phyloP scores from a whole-genome alignment of 2,797 vertebrate species.

The Danio albolineatus region DNA sequence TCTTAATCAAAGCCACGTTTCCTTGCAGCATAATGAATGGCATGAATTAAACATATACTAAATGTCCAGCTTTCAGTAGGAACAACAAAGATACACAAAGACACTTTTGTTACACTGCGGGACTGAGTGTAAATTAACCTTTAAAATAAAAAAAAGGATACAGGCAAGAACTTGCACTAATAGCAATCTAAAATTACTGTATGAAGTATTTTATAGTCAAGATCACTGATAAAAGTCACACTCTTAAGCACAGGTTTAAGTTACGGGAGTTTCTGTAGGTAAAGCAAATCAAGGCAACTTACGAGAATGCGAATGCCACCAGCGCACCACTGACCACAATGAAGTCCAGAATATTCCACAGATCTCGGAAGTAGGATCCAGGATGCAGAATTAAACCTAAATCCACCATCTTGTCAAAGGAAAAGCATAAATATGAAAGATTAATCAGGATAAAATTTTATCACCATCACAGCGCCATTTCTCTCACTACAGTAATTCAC shows the following conservation, averaged over 20 bases:
- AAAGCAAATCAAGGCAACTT: constrained; percentile 76
- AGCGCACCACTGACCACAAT: constrained; percentile 98
- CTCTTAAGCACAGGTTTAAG: background rate
- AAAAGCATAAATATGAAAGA: background rate
- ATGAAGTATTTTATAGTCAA: too few species aligned
- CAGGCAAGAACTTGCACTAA: background rate
- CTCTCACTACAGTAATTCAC: background rate
- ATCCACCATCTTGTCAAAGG: constrained; percentile 89
- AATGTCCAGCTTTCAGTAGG: constrained; percentile 20
- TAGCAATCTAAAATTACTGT: background rate
- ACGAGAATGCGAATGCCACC: constrained; percentile 98
- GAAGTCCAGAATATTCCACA: constrained; percentile 99
- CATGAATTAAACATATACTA: constrained; percentile 34
- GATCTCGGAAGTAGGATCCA: constrained; percentile 94
- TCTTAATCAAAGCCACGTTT: constrained; percentile 21
- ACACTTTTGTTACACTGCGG: constrained; percentile 10
- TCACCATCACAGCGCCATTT: background rate
- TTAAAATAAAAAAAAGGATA: background rate
- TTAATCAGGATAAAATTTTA: background rate
- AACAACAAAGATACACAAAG: constrained; percentile 22
- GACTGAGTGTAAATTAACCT: background rate
- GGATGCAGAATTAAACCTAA: constrained; percentile 92
- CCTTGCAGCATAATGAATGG: constrained; percentile 26
- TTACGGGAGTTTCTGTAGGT: background rate
- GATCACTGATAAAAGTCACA: too few species aligned